phyloP scores from a whole-genome alignment of 2,113 vertebrate genomes.

The Arvicanthis niloticus region DNA sequence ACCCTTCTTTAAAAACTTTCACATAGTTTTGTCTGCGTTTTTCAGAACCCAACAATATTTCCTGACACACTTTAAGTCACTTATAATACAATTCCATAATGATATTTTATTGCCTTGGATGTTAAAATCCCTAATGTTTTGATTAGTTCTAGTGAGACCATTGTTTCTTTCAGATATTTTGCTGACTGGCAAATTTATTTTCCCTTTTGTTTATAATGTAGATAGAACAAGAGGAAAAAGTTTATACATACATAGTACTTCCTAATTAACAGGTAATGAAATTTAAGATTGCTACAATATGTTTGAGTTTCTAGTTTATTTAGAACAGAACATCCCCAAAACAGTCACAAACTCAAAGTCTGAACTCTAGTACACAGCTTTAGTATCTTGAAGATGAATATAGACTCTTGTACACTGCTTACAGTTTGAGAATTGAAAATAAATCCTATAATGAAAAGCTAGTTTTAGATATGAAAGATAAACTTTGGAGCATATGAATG shows the following conservation, averaged over 20 bases:
- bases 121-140: conserved; percentile 31
- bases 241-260: neutral
- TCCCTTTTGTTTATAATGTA: conserved; percentile 37
- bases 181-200: conserved; percentile 7
- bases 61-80: neutral
- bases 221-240: neutral
- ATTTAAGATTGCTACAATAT: conserved; percentile 57
- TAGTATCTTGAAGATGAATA: neutral
- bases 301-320: conserved; percentile 48
- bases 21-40: neutral
- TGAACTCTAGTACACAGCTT: neutral
- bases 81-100: neutral
- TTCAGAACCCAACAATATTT: conserved; percentile 18
- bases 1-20: neutral
- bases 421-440: conserved; percentile 13
- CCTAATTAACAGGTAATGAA: conserved; percentile 58
- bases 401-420: neutral
- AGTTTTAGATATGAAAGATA: neutral
- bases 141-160: conserved; percentile 4
- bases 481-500: conserved; percentile 12
- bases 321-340: conserved; percentile 34
- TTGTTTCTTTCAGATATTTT: conserved; percentile 37
- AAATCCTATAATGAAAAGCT: neutral
- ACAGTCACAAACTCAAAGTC: conserved; percentile 49
- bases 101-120: neutral